Conservation (phyloP, 2,888 invertebrate genomes). For the Crocallis elinguaria region DNA sequence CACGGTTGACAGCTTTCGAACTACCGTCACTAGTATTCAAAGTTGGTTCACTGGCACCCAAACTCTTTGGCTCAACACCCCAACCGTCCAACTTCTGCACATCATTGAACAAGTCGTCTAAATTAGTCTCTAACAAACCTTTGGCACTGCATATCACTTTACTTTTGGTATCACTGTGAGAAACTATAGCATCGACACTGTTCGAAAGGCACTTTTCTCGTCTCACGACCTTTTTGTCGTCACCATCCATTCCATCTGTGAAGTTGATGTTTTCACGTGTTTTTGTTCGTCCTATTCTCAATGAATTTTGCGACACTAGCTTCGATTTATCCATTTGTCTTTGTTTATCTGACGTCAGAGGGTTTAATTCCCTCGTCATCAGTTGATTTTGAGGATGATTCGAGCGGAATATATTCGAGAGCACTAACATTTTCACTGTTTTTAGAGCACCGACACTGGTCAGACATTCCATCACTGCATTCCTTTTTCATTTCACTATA, state of each 20-base stretch:
- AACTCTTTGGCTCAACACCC: constrained; percentile 67
- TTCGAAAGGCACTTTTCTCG: constrained; percentile 71
- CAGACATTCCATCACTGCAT: constrained; percentile 83
- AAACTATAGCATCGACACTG: constrained; percentile 73
- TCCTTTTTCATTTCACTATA: constrained; percentile 73
- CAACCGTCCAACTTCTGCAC: constrained; percentile 64
- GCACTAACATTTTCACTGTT: constrained; percentile 82
- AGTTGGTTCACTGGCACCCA: constrained; percentile 77
- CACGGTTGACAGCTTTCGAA: constrained; percentile 58
- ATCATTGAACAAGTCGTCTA: constrained; percentile 78
- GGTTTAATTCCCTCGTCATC: constrained; percentile 56
- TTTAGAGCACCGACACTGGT: constrained; percentile 72
- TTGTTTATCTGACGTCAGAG: constrained; percentile 50
- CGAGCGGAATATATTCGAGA: constrained; percentile 78
- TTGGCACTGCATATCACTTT: constrained; percentile 84
- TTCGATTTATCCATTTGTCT: constrained; percentile 51
- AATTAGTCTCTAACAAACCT: constrained; percentile 83
- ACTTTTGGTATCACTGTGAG: constrained; percentile 68
- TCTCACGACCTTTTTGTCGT: constrained; percentile 52
- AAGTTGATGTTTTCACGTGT: constrained; percentile 63
- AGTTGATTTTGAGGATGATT: constrained; percentile 68
- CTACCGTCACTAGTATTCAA: constrained; percentile 61
- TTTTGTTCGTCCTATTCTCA: constrained; percentile 71
- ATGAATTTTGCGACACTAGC: constrained; percentile 63
- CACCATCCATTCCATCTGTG: constrained; percentile 51